These are phyloP conservation scores for Tricholauxania praeusta DNA, from an alignment of 2,888 invertebrate genomes.

Conservation along the genomic window DNA sequence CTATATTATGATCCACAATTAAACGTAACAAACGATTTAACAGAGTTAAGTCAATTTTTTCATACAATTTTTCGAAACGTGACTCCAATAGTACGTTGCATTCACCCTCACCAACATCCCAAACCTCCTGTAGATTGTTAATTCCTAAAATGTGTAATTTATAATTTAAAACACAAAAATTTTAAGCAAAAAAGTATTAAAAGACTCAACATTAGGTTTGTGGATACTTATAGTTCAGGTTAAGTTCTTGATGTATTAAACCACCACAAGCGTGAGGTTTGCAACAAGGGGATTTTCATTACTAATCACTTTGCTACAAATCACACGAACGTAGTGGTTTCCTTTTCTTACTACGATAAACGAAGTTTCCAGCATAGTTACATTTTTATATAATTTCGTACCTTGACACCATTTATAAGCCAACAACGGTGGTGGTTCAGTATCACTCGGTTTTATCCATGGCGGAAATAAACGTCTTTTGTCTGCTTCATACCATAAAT, in stretches of 20 bases:
- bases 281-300: conserved; percentile 76
- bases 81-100: conserved; percentile 98
- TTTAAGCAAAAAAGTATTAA: neutral
- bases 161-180: neutral
- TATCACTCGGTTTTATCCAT: conserved; percentile 99
- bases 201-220: neutral
- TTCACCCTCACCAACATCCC: conserved; percentile 99
- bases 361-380: neutral
- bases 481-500: conserved; percentile 99
- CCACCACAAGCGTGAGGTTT: conserved; percentile 75
- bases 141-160: conserved; percentile 73
- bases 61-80: conserved; percentile 98
- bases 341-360: neutral
- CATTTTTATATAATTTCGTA: conserved; percentile 56
- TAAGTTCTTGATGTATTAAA: conserved; percentile 39
- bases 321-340: conserved; percentile 71
- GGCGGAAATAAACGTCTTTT: conserved; percentile 96
- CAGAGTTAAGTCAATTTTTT: conserved; percentile 98
- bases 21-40: conserved; percentile 94
- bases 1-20: conserved; percentile 99
- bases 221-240: neutral
- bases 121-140: conserved; percentile 97
- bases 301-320: conserved; percentile 77
- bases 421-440: conserved; percentile 92
- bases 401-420: conserved; percentile 99